phyloP scores from a whole-genome alignment of 1,140 invertebrate genomes.

The Drosophila tropicalis region DNA sequence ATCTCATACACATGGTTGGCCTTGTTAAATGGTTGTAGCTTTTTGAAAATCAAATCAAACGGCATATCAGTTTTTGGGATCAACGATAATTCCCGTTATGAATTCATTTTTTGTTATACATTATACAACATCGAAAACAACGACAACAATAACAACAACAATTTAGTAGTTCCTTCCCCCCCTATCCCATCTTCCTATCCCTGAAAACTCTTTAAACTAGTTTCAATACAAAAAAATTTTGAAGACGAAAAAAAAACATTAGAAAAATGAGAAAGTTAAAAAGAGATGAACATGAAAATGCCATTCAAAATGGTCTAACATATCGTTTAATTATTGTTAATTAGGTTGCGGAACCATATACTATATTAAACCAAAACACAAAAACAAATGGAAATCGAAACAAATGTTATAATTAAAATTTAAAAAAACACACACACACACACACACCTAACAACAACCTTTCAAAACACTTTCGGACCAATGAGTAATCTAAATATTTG shows the following conservation, averaged over 20 bases:
- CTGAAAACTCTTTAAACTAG: background rate
- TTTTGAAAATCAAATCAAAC: conserved; percentile 64
- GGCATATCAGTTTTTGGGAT: conserved; percentile 75
- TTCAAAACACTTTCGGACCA: conserved; percentile 9
- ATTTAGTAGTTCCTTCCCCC: background rate
- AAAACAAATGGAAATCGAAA: background rate
- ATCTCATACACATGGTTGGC: conserved; percentile 17
- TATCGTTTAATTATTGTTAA: conserved; percentile 76
- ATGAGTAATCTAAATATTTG: background rate
- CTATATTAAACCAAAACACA: conserved; percentile 33
- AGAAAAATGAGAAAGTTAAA: conserved; percentile 12
- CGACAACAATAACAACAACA: too few relatives aligned
- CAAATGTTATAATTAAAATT: background rate
- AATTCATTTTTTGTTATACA: conserved; percentile 30
- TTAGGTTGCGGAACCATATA: conserved; percentile 75
- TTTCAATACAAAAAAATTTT: conserved; percentile 6
- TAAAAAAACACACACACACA: background rate
- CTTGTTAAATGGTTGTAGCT: conserved; percentile 71
- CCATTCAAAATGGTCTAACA: conserved; percentile 74
- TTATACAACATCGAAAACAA: conserved; percentile 5
- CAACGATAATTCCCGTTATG: conserved; percentile 28
- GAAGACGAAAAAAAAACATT: conserved; percentile 11
- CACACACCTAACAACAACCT: conserved; percentile 9
- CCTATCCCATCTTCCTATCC: background rate
- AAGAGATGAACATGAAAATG: conserved; percentile 22